Conservation (phyloP, 2,113 vertebrate species). For the Rattus rattus region DNA sequence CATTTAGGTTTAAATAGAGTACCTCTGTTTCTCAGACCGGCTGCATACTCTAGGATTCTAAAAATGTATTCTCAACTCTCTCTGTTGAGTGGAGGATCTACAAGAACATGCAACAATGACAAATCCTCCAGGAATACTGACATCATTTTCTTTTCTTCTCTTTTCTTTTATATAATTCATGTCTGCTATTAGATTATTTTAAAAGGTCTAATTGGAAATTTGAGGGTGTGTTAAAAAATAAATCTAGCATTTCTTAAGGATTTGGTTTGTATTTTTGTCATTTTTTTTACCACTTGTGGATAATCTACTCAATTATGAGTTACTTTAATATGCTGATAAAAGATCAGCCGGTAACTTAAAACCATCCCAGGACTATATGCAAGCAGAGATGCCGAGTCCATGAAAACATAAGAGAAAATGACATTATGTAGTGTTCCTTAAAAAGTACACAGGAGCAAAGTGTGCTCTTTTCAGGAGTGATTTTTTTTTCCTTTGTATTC, state of each 20-base stretch:
- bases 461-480: neutral
- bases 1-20: neutral
- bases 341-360: neutral
- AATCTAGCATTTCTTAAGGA: neutral
- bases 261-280: neutral
- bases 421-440: no score
- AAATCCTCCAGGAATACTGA: neutral
- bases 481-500: neutral
- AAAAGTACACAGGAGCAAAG: neutral
- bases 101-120: neutral
- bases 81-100: neutral
- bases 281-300: neutral
- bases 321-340: neutral
- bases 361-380: neutral
- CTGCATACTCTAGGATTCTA: no score
- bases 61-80: no score
- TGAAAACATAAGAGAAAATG: neutral
- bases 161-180: no score
- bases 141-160: neutral
- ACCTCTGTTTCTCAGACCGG: neutral
- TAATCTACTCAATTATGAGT: no score
- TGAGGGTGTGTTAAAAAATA: neutral
- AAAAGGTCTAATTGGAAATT: neutral
- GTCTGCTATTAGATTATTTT: neutral
- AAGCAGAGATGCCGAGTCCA: neutral